Evolutionary conservation across 2,797 vertebrate species (phyloP).

Genomic region (Hozukius guyotensis): DNA sequence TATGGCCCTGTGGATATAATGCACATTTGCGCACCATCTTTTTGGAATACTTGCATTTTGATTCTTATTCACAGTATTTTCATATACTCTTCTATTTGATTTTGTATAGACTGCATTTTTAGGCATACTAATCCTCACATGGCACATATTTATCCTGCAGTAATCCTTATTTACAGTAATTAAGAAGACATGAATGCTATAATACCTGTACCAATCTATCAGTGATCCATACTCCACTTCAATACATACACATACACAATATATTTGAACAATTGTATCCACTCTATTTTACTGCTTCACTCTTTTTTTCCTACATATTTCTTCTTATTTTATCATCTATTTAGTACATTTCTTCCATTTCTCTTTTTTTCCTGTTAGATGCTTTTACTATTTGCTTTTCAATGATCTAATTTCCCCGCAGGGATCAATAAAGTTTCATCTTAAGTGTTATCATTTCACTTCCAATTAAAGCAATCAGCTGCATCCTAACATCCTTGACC

Average conservation of each 20-base stretch:
- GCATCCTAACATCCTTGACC: constrained; percentile 33
- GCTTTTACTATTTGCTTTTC: constrained; percentile 3
- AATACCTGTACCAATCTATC: neutral
- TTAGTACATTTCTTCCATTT: neutral
- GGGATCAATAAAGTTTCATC: constrained; percentile 46
- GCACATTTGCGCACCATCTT: neutral
- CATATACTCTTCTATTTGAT: neutral
- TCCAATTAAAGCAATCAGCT: constrained; percentile 47
- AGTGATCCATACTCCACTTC: neutral
- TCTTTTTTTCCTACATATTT: neutral
- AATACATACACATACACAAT: neutral
- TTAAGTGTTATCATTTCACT: constrained; percentile 33
- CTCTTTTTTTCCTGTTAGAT: neutral
- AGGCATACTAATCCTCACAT: neutral
- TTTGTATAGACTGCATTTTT: neutral
- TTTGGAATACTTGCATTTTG: neutral
- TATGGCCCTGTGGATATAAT: neutral
- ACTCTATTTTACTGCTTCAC: neutral
- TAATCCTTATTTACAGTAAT: neutral
- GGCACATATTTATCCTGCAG: neutral
- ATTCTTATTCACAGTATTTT: neutral
- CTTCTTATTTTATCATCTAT: neutral
- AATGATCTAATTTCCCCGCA: constrained; percentile 7
- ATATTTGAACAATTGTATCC: neutral
- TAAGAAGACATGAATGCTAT: neutral